A percentile compares a stretch with the other conserved stretches of the same genome.
These are phyloP conservation scores for Aphidius colemani DNA, from an alignment of 2,888 invertebrate genomes.

Conservation along the genomic window DNA sequence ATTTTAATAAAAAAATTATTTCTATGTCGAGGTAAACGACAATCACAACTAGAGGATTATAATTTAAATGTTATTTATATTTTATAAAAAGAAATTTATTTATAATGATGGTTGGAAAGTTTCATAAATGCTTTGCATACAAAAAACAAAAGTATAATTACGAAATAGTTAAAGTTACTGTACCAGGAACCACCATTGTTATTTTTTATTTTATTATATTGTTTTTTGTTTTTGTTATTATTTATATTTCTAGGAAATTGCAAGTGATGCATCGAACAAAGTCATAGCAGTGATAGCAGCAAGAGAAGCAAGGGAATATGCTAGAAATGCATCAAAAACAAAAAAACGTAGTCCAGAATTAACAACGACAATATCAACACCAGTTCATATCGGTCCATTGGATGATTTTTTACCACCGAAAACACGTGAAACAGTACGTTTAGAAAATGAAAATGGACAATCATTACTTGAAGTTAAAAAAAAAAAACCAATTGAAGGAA, in stretches of 20 bases:
- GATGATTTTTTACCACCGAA: slow-evolving; percentile 32
- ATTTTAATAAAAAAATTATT: not conserved
- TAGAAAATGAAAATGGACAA: slow-evolving; percentile 47
- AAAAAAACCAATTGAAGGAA: slow-evolving; percentile 36
- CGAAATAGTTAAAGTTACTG: not conserved
- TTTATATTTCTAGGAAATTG: slow-evolving; percentile 39
- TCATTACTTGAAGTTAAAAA: slow-evolving; percentile 43
- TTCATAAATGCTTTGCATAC: slow-evolving; percentile 10
- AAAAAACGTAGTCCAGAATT: slow-evolving; percentile 15
- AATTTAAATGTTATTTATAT: not conserved
- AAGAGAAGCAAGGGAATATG: slow-evolving; percentile 25
- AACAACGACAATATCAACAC: not conserved
- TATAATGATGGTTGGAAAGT: slow-evolving; percentile 1
- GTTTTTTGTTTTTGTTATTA: not conserved
- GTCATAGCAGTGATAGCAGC: slow-evolving; percentile 42
- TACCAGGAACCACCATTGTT: not conserved
- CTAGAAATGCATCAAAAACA: slow-evolving; percentile 2
- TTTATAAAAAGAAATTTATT: slow-evolving; percentile 8
- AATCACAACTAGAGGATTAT: not conserved
- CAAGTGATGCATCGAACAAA: slow-evolving; percentile 45
- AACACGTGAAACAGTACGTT: slow-evolving; percentile 43
- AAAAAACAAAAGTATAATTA: slow-evolving; percentile 14
- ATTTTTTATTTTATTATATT: too few relatives aligned
- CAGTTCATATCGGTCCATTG: slow-evolving; percentile 23
- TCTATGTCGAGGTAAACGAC: slow-evolving; percentile 23